Conservation (phyloP, 2,888 invertebrate genomes). For the Phalangium opilio region DNA sequence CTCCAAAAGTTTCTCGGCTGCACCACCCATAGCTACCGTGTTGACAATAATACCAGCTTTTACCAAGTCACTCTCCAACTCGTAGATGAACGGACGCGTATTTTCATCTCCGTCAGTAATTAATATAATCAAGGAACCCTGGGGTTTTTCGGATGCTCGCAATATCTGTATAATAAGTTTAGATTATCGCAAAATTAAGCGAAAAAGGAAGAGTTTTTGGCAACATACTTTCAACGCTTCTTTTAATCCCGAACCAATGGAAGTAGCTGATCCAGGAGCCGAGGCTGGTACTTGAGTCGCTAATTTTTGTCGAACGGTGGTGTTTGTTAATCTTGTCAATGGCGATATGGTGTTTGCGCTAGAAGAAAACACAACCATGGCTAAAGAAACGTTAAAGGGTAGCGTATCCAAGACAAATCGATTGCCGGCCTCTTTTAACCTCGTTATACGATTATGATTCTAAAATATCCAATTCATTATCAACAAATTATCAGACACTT, state of each 20-base stretch:
- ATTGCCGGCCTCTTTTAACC: too few relatives aligned
- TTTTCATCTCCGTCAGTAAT: slow-evolving; percentile 20
- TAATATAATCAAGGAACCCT: slow-evolving; percentile 16
- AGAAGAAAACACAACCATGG: slow-evolving; percentile 20
- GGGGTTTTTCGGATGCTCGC: slow-evolving; percentile 7
- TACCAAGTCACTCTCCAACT: slow-evolving; percentile 18
- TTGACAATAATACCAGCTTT: slow-evolving; percentile 18
- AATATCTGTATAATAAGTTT: too few relatives aligned
- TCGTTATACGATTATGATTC: too few relatives aligned
- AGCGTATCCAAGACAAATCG: too few relatives aligned
- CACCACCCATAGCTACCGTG: slow-evolving; percentile 20
- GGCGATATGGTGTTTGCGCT: slow-evolving; percentile 9
- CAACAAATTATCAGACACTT: too few relatives aligned
- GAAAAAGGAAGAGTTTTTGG: too few relatives aligned
- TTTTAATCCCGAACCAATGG: slow-evolving; percentile 20
- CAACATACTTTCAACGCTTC: slow-evolving; percentile 13
- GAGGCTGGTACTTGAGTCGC: slow-evolving; percentile 16
- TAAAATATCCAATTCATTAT: too few relatives aligned
- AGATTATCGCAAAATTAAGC: too few relatives aligned
- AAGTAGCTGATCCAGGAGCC: slow-evolving; percentile 22
- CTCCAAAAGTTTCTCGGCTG: slow-evolving; percentile 20
- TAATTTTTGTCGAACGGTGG: slow-evolving; percentile 13
- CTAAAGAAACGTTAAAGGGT: too few relatives aligned
- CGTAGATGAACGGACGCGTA: slow-evolving; percentile 15
- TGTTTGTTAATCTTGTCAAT: slow-evolving; percentile 16